Percentiles rank a stretch among this genome's conserved stretches.
These are phyloP conservation scores for Steinernema feltiae DNA, from an alignment of 1,140 invertebrate genomes.

Conservation along the genomic window DNA sequence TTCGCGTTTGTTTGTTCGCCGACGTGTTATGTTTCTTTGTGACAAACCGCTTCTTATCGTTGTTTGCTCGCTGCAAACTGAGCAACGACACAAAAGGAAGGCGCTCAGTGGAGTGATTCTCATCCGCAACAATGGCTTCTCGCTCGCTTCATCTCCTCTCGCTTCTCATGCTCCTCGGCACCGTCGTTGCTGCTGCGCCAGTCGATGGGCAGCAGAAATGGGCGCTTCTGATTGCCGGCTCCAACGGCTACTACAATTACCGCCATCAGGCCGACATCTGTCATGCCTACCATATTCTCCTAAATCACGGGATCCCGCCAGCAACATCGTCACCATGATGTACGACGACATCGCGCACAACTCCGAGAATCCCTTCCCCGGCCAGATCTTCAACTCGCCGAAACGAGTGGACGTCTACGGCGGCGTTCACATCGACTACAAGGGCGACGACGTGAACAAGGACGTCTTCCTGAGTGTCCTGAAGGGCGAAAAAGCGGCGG, in stretches of 20 bases:
- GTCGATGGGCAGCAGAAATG: conserved; percentile 58
- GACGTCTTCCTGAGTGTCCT: conserved; percentile 64
- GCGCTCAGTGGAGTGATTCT: neutral
- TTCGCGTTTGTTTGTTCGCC: neutral
- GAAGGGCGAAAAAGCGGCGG: conserved; percentile 60
- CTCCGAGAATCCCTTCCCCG: conserved; percentile 63
- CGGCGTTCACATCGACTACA: conserved; percentile 65
- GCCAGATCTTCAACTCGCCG: conserved; percentile 65
- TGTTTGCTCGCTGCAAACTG: neutral
- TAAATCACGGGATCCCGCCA: conserved; percentile 63
- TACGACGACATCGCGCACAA: conserved; percentile 66
- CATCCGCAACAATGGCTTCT: neutral
- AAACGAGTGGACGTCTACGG: conserved; percentile 65
- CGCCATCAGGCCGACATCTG: conserved; percentile 67
- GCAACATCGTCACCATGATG: conserved; percentile 67
- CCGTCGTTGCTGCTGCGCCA: neutral
- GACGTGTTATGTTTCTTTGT: neutral
- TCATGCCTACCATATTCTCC: conserved; percentile 67
- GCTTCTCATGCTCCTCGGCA: neutral
- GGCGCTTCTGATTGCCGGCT: conserved; percentile 66
- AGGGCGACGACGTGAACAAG: conserved; percentile 63
- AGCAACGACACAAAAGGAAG: neutral
- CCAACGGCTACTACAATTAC: conserved; percentile 64
- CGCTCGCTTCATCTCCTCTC: neutral
- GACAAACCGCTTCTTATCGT: neutral